phyloP scores from a whole-genome alignment of 2,113 vertebrate species.

The Rissa tridactyla region DNA sequence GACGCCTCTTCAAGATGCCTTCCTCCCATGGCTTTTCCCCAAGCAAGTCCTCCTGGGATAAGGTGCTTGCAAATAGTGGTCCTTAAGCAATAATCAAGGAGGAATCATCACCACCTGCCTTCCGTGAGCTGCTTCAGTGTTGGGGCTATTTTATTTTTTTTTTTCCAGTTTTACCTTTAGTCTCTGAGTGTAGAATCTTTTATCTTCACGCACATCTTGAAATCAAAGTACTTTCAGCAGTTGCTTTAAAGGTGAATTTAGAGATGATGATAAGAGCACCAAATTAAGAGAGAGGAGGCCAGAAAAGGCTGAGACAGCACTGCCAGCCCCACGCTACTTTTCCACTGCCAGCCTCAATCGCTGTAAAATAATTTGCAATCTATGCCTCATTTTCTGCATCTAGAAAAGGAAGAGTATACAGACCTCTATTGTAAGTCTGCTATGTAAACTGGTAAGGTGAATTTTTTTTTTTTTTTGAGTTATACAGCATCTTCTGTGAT shows the following conservation, averaged over 20 bases:
- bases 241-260: slow-evolving; percentile 20
- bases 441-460: background rate
- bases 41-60: slow-evolving; percentile 19
- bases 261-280: background rate
- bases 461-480: background rate
- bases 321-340: background rate
- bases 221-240: background rate
- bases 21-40: slow-evolving; percentile 16
- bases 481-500: background rate
- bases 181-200: background rate
- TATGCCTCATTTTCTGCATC: background rate
- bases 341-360: background rate
- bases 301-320: slow-evolving; percentile 10
- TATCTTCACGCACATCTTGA: background rate
- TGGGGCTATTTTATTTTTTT: background rate
- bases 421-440: background rate
- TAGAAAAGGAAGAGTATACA: background rate
- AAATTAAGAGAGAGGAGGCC: background rate
- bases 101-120: background rate
- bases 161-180: background rate
- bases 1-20: slow-evolving; percentile 32
- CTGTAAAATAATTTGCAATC: background rate
- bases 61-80: background rate
- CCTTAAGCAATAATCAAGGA: slow-evolving; percentile 39
- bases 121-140: background rate